Percentiles rank a stretch among this genome's conserved stretches.
These are phyloP conservation scores for Scolanthus callimorphus DNA, from an alignment of 92 coral and sea anemone genomes.

Conservation along the genomic window DNA sequence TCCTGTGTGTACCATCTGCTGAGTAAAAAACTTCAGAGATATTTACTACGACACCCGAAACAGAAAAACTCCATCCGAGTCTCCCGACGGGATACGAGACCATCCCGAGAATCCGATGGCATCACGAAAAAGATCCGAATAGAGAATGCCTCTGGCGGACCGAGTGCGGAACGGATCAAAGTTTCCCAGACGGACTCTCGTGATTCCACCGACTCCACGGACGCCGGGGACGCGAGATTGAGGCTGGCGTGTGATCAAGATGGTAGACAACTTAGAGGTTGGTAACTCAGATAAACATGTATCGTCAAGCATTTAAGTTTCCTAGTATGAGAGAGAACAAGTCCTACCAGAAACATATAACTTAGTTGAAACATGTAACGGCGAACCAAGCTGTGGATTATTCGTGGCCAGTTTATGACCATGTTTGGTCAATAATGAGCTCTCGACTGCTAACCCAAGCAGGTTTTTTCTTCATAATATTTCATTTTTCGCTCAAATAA, in stretches of 20 bases:
- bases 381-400: no score
- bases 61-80: conserved; percentile 10
- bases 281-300: no score
- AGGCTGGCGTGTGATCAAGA: conserved; percentile 28
- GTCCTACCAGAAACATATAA: no score
- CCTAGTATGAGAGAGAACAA: no score
- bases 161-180: neutral
- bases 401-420: no score
- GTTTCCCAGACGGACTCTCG: neutral
- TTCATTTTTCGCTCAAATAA: no score
- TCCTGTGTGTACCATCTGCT: conserved; percentile 81
- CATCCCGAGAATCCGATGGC: conserved; percentile 10
- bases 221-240: conserved; percentile 15
- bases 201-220: conserved; percentile 1
- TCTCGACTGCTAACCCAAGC: no score
- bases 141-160: conserved; percentile 12
- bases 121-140: conserved; percentile 35
- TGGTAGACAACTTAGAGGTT: conserved; percentile 27
- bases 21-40: conserved; percentile 50
- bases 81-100: conserved; percentile 4
- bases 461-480: no score
- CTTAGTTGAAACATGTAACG: no score
- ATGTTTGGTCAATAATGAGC: no score
- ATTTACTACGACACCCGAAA: conserved; percentile 43
- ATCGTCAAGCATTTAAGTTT: no score